These are phyloP conservation scores for Delia radicum DNA, from an alignment of 1,140 invertebrate species.

Conservation along the genomic window DNA sequence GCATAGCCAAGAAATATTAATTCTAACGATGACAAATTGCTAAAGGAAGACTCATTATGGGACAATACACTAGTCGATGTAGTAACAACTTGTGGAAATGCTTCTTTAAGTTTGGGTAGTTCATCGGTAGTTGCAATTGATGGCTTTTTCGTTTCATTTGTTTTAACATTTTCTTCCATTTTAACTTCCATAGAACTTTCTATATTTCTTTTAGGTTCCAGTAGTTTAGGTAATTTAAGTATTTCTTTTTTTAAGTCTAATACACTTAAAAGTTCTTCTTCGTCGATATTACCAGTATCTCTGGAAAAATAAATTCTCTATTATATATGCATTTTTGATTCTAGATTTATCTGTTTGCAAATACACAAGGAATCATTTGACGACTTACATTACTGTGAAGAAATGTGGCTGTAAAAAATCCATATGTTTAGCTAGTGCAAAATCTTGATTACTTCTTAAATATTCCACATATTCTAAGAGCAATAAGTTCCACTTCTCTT, in stretches of 20 bases:
- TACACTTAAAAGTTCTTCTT: background rate
- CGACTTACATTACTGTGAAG: background rate
- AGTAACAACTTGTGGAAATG: background rate
- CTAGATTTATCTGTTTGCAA: too few relatives aligned
- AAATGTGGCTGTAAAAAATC: background rate
- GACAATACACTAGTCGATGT: background rate
- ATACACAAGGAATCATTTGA: background rate
- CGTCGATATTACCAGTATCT: background rate
- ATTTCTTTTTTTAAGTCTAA: background rate
- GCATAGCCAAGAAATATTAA: constrained; percentile 29
- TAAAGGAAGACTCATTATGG: background rate
- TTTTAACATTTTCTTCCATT: background rate
- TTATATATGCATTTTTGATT: background rate
- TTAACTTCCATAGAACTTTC: background rate
- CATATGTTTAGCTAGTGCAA: background rate
- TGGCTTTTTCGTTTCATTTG: background rate
- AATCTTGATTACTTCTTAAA: background rate
- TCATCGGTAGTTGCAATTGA: background rate
- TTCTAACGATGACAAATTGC: constrained; percentile 25
- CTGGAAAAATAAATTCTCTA: background rate
- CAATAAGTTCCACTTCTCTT: background rate
- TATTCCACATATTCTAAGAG: background rate
- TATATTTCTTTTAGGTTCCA: background rate
- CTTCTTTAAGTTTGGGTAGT: too few relatives aligned
- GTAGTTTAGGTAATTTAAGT: background rate